phyloP scores from a whole-genome alignment of 1,140 invertebrate species.

The Globodera ellingtonae region DNA sequence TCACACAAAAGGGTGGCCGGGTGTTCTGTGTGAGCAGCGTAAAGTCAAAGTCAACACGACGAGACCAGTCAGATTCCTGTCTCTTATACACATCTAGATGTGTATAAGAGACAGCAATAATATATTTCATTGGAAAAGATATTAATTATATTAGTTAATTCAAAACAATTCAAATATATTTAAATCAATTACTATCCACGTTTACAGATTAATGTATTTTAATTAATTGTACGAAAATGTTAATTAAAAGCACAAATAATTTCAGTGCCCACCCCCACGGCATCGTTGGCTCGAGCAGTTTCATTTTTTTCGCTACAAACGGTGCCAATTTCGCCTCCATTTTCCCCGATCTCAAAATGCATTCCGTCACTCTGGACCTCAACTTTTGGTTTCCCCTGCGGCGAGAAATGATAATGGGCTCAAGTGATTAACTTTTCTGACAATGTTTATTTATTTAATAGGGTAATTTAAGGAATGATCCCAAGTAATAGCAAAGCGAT shows the following conservation, averaged over 20 bases:
- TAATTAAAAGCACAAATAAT: not conserved
- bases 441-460: not conserved
- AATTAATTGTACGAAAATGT: not conserved
- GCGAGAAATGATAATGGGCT: slow-evolving; percentile 72
- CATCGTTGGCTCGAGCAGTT: slow-evolving; percentile 19
- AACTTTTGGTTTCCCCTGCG: slow-evolving; percentile 82
- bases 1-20: not conserved
- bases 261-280: slow-evolving; percentile 80
- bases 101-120: too few species aligned
- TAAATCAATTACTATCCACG: too few species aligned
- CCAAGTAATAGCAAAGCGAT: slow-evolving; percentile 62
- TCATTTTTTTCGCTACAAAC: slow-evolving; percentile 75
- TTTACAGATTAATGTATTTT: too few species aligned
- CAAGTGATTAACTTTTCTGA: slow-evolving; percentile 7
- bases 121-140: too few species aligned
- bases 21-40: not conserved
- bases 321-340: slow-evolving; percentile 73
- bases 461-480: slow-evolving; percentile 19
- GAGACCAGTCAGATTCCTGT: too few species aligned
- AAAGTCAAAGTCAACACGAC: not conserved
- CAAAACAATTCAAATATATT: too few species aligned
- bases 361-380: slow-evolving; percentile 76
- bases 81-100: too few species aligned
- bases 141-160: too few species aligned
- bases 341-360: slow-evolving; percentile 78